Evolutionary conservation across 2,888 invertebrate genomes (phyloP), one percentile per base, ranked within the genome.

Genomic region (Spicauda simplicius): DNA sequence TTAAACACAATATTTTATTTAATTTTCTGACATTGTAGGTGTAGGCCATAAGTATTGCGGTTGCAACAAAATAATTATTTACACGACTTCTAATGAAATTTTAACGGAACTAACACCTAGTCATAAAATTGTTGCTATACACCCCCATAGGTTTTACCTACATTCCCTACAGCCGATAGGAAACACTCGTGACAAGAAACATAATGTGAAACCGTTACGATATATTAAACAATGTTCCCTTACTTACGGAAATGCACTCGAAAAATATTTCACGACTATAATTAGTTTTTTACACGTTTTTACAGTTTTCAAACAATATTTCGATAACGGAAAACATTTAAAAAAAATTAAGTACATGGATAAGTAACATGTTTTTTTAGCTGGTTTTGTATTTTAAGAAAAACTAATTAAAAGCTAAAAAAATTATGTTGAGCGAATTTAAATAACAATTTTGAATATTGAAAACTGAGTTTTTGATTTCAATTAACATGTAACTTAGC

Each of bases 181-280:
- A 59, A 72, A 71, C 54, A 65, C 70, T 76, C 80, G 79, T 80
- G 77, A 77, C 76, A 77, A 69, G 69, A 76, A 77, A 78, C 75
- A 77, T 77, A 80, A 78, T 74, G 70, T 68, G 67, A 71, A 77
- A 61, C 57, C 57, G 48, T 52, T 50, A 53, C 25, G 68, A 25
- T 25, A 25, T 72, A 71, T 57, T 73, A 76, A 72, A 77, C 72
- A 63, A 73, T 72, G 73, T 72, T 74, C 59, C 69, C 73, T 76
- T 65, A 61, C 18, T 75, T 56, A 41, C 41, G 37, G 64, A 59
- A 69, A 55, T 60, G 55, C 25, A 53, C 59, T 69, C 57, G n/a
- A 63, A 61, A 61, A 68, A 64, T 60, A 64, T 48, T 62, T 69
- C 37, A 55, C 41, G 62, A 61, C 18, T 41, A 68, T 50, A 62